Base-by-base conservation (phyloP, 2,113 vertebrate genomes). In the Speoplatyrhinus poulsoni region DNA sequence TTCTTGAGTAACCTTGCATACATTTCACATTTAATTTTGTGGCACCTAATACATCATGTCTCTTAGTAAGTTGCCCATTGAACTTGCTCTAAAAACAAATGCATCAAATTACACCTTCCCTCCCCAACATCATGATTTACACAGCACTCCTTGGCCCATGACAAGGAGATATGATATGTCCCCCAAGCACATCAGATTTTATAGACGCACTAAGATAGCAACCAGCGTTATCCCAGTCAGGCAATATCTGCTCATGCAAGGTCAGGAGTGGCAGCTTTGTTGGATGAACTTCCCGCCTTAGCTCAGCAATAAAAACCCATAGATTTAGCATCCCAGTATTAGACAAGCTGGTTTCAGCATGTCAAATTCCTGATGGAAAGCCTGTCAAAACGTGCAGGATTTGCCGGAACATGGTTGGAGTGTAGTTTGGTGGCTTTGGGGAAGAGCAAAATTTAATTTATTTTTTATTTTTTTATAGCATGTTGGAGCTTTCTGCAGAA, bases 161-260 rank as follows among this genome's bases (percentile, higher is more conserved):
- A 6, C 7, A 68, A 16, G 63, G 48, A 67, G 69, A 69, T 26
- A 26, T 26, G 62, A 69, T 49, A 48, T 17, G 47, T 47, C 58
- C 62, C 46, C 48, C 33, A 1, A 12, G 26, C 26, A 26, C 26
- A 26, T 64, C 6, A 8, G 36, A 41, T 41, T 41, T 41, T 41
- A 41, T 41, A 41, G 36, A 41, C 36, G 7, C 36, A 46, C 46
- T 58, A 46, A 36, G 13, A 50, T 56, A 59, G 70, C 60, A 69
- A 65, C 75, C 7, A 10, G 19, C 68, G 65, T 60, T 67, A 60
- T 77, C 71, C 71, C 79, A 11, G 69, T 77, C 67, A 67, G 33
- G 61, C 53, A 19, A 33, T 3, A 55, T 72, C 48, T 70, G 65
- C 60, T 63, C 52, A 33, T 56, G 47, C 73, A 57, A 77, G 73